Conservation (phyloP, 2,888 invertebrate genomes). For the Drosophila neutralis region DNA sequence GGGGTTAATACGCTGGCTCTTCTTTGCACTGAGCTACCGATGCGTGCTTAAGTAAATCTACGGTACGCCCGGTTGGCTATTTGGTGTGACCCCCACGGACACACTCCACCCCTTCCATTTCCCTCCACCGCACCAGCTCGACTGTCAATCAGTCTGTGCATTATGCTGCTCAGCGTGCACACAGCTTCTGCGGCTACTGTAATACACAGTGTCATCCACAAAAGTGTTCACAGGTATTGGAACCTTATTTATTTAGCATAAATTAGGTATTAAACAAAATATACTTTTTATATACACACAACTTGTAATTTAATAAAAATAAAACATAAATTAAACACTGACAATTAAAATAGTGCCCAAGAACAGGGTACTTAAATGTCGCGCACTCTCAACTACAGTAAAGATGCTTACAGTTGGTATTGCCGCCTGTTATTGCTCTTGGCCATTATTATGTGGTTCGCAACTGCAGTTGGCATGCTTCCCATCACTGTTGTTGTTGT, state of each 20-base stretch:
- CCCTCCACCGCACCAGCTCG: not conserved
- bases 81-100: conserved; percentile 17
- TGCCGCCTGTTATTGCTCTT: conserved; percentile 4
- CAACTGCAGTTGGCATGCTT: conserved; percentile 59
- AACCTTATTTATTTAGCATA: not conserved
- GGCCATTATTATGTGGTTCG: conserved; percentile 55
- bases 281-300: not conserved
- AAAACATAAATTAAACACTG: not conserved
- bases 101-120: not conserved
- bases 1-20: conserved; percentile 8
- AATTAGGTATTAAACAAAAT: not conserved
- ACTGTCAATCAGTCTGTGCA: conserved; percentile 37
- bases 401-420: not conserved
- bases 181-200: conserved; percentile 3
- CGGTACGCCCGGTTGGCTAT: conserved; percentile 38
- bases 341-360: not conserved
- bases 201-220: conserved; percentile 28
- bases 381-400: not conserved
- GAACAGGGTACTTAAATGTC: not conserved
- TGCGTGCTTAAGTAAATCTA: conserved; percentile 62
- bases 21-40: conserved; percentile 39
- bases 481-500: conserved; percentile 33
- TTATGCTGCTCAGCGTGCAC: conserved; percentile 7
- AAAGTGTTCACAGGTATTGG: not conserved
- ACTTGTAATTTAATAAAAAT: not conserved